Evolutionary conservation across 1,140 invertebrate genomes (phyloP), one percentile per base, ranked within the genome.

Genomic region (Choristoneura fumiferana): DNA sequence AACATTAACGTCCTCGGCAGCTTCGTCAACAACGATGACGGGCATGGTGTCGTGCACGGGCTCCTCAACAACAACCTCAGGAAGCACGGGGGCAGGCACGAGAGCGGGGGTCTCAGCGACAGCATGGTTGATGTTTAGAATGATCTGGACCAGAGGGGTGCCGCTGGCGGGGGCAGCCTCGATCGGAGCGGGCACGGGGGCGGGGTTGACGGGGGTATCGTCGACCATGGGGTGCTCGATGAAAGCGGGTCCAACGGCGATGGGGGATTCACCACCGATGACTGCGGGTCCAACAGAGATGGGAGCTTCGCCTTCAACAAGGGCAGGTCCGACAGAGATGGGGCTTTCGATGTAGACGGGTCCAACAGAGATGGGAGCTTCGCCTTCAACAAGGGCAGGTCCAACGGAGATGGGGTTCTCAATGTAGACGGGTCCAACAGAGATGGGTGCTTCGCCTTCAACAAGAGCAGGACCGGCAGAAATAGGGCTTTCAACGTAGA

Each of bases 121-220:
- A 22, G 34, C 36, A 0, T 56, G 38, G 34, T 67, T 64, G 29
- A 71, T 60, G 52, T 71, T 71, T 40, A 71, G 49, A 45, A 71
- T 65, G 35, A 71, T 71, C 58, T 71, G 63, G 6, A 71, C 63
- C 0, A 71, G 8, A 17, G 69, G 58, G 4, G 59, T 39, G 22
- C 22, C 49, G n/a, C 14, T 17, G 18, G 15, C n/a, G 49, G 34
- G 10, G n/a, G n/a, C n/a, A n/a, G n/a, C n/a, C n/a, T n/a, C 14
- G n/a, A 38, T 54, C 15, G 15, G 12, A 8, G 35, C 54, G 33
- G 36, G 14, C n/a, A n/a, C 14, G 40, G 22, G 39, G 17, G 18
- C 17, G 17, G 14, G 38, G 13, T 33, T 53, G 49, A 40, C 39
- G 45, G 36, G 43, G 15, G 17, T 8, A 3, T 35, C 56, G 18